These are phyloP conservation scores for Lapara coniferarum DNA, from an alignment of 2,888 invertebrate species.

Conservation along the genomic window DNA sequence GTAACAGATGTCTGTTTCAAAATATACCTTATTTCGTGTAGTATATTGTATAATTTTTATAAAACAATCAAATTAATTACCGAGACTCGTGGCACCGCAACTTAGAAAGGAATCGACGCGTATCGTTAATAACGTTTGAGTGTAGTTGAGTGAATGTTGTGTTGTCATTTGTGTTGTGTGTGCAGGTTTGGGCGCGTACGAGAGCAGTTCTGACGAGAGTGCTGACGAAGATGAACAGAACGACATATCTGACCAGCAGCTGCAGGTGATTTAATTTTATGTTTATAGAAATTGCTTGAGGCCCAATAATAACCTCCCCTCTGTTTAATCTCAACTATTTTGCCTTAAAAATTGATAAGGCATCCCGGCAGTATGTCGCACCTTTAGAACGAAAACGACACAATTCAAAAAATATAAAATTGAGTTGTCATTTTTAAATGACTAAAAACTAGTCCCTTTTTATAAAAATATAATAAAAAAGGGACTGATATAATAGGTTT, in stretches of 20 bases:
- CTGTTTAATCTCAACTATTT: neutral
- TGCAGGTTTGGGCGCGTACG: slow-evolving; percentile 93
- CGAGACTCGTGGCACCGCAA: too few relatives aligned
- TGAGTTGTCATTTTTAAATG: too few relatives aligned
- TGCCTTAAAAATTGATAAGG: neutral
- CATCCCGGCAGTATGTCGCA: neutral
- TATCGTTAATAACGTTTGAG: neutral
- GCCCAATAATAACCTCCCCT: neutral
- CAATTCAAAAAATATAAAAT: too few relatives aligned
- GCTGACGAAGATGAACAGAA: slow-evolving; percentile 70
- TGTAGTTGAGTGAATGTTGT: slow-evolving; percentile 1
- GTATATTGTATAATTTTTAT: too few relatives aligned
- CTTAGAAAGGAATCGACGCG: too few relatives aligned
- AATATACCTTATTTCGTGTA: neutral
- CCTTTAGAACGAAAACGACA: too few relatives aligned
- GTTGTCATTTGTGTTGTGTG: slow-evolving; percentile 43
- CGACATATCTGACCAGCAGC: slow-evolving; percentile 87
- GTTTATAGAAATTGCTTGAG: neutral
- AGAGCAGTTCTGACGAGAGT: slow-evolving; percentile 87
- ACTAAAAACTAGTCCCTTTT: too few relatives aligned
- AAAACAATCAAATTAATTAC: too few relatives aligned
- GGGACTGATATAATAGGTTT: too few relatives aligned
- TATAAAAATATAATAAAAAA: too few relatives aligned
- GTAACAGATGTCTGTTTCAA: neutral
- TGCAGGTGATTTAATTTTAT: slow-evolving; percentile 87